A percentile compares a stretch with the other conserved stretches of the same genome.
Conservation (phyloP, 2,113 vertebrate genomes). For the Corvus hawaiiensis region DNA sequence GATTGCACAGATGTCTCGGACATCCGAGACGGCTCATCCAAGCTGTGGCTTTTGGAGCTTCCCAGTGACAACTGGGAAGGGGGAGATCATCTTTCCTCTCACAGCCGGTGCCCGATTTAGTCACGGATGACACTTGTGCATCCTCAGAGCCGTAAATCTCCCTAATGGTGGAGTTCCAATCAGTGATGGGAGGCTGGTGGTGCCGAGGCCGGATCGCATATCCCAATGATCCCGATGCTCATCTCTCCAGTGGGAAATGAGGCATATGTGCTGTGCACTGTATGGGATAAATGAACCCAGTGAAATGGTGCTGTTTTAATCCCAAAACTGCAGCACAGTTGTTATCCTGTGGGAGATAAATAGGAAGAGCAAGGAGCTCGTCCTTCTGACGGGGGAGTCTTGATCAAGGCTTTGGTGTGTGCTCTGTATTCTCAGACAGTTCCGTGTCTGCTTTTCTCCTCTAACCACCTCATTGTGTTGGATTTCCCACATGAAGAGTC, state of each 20-base stretch:
- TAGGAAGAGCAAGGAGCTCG: background rate
- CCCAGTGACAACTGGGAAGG: background rate
- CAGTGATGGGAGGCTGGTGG: background rate
- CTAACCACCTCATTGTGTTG: background rate
- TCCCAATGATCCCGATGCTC: background rate
- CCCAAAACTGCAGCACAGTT: rapidly evolving
- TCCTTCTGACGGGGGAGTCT: rapidly evolving
- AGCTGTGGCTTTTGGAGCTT: background rate
- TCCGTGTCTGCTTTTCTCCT: background rate
- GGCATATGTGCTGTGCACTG: background rate
- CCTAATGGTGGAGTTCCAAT: background rate
- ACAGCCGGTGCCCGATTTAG: background rate
- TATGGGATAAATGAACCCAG: background rate
- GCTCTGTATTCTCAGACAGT: background rate
- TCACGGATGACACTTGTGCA: background rate
- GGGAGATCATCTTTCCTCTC: background rate
- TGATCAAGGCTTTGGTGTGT: rapidly evolving
- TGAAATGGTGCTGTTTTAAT: rapidly evolving
- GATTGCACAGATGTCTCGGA: background rate
- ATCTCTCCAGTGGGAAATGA: background rate
- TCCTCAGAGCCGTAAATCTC: background rate
- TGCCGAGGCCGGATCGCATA: background rate
- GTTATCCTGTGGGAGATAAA: background rate
- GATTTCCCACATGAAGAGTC: background rate
- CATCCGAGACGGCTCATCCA: background rate